Evolutionary conservation across 2,113 vertebrate species (phyloP), one percentile per base, ranked within the genome.

Genomic region (Alligator mississippiensis): DNA sequence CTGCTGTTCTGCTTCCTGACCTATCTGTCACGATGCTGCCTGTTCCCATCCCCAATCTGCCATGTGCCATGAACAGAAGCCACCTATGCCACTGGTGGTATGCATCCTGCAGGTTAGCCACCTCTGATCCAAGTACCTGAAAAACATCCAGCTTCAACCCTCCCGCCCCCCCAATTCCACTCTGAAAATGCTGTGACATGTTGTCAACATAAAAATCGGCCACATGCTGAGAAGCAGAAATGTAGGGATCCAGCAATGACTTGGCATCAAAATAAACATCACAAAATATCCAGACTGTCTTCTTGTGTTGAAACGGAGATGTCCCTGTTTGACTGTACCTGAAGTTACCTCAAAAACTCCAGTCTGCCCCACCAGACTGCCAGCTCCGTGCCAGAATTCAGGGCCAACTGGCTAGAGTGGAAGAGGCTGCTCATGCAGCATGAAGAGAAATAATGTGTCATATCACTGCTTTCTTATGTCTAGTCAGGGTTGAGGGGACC

Each of bases 401-500:
- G 81, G 38, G 55, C 77, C 77, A 87, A 63, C 0, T 4, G 80
- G 3, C 3, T 9, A 0, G 88, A 90, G 90, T 80, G 75, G 88
- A 84, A 0, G 1, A 95, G 91, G 94, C 87, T 88, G 87, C 0
- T n/a, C 93, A 82, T 22, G 62, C 75, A 89, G 82, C 61, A 62
- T 16, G 77, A 95, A 93, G 95, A 94, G 63, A 96, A 96, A 96
- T 93, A 88, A 96, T 90, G 93, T 95, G 90, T 92, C 94, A 92
- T 93, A 94, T 95, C 93, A 95, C 94, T 95, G 91, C 89, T 94
- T 96, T 87, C 88, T 64, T 81, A 92, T 95, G 96, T 96, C 93
- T 93, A 96, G 87, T 82, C 80, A 92, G 94, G 94, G 90, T 93
- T 90, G 93, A 90, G 64, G 94, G 94, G 91, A 96, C 91, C 82